Evolutionary conservation across 2,113 vertebrate genomes (phyloP), one percentile per base, ranked within the genome.

Genomic region (Pteronura brasiliensis): DNA sequence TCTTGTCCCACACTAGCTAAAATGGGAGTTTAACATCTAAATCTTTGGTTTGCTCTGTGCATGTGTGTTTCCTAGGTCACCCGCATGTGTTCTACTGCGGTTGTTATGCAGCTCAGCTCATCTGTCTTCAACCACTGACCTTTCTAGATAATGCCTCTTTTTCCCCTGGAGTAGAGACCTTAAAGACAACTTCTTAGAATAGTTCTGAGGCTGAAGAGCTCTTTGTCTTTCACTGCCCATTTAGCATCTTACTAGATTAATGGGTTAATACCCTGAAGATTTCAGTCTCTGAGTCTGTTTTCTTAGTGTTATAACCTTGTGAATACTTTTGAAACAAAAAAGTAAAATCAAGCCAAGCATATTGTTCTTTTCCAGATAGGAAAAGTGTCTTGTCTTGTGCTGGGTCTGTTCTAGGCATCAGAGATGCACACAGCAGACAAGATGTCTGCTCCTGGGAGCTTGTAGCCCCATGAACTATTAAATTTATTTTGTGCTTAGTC

Each of bases 401-500:
- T 23, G 36, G 27, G 2, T 84, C 71, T 89, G 7, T 76, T 89
- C 36, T 67, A 81, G 83, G 67, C n/a, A 0, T 57, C 88, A 27
- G 71, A 63, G 63, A 15, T 76, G 14, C 20, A 12, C 42, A 65
- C 7, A 72, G 77, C 65, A 80, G 72, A 76, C 17, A 52, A 36
- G 71, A 52, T 87, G 6, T 36, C 71, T 90, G 5, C 59, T 95
- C 29, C 67, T 72, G 12, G 36, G 31, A 52, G n/a, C 36, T 96
- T 72, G 34, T 67, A 7, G 76, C 76, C 44, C 59, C 72, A 8
- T 96, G 77, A 95, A 47, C 93, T 61, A 69, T 83, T 91, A 55
- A 74, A 79, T 96, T 96, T 86, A 59, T 97, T 97, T 96, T 90
- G 65, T 92, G n/a, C 59, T 93, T 96, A 83, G 61, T 97, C 55